Conservation (phyloP, 2,888 invertebrate genomes). For the Agrochola macilenta region DNA sequence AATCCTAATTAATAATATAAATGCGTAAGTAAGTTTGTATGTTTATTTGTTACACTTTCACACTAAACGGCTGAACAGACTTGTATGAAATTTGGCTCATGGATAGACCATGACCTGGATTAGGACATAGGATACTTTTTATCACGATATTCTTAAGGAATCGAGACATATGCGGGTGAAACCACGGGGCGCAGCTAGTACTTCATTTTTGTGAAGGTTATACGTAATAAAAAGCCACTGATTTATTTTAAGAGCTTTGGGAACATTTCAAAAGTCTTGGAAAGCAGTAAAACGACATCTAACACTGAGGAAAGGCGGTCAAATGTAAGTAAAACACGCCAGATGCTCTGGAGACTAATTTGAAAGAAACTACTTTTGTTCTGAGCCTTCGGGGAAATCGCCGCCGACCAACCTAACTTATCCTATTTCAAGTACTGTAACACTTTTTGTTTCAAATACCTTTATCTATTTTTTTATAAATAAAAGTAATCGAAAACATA, state of each 20-base stretch:
- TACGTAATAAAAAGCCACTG: neutral
- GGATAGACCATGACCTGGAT: too few relatives aligned
- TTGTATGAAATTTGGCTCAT: too few relatives aligned
- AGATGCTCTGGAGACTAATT: conserved; percentile 34
- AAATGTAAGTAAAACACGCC: conserved; percentile 36
- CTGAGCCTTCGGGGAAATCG: conserved; percentile 39
- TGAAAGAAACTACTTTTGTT: conserved; percentile 50
- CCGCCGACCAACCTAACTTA: conserved; percentile 44
- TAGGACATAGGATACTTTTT: too few relatives aligned
- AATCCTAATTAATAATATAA: too few relatives aligned
- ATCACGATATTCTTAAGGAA: too few relatives aligned
- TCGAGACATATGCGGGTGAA: too few relatives aligned
- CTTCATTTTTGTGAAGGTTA: neutral
- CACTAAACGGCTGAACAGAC: too few relatives aligned
- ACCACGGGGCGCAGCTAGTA: too few relatives aligned
- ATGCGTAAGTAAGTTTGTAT: too few relatives aligned
- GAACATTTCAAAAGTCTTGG: neutral
- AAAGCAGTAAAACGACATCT: conserved; percentile 10
- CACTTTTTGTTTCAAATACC: conserved; percentile 27
- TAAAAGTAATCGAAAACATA: conserved; percentile 17
- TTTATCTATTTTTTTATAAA: conserved; percentile 13
- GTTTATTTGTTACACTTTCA: too few relatives aligned
- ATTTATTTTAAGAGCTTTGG: neutral
- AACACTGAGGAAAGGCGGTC: neutral
- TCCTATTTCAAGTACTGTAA: conserved; percentile 46